Evolutionary conservation across 2,888 invertebrate species (phyloP).

Genomic region (Mesodorylaimus sp.): DNA sequence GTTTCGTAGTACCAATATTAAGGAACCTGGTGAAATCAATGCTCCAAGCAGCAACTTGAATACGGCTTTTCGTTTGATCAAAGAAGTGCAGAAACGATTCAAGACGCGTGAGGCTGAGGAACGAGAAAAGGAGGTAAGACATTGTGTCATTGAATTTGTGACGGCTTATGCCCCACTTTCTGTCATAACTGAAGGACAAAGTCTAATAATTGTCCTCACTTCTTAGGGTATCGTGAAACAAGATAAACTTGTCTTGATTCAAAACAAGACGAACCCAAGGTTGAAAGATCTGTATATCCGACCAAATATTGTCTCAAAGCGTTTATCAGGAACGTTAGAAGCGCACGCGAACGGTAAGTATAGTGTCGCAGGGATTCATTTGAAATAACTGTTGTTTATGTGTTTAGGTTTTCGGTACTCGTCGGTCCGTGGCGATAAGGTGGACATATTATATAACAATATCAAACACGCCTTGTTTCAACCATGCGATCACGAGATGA

Average conservation of each 20-base stretch:
- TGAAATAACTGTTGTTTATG: background rate
- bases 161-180: background rate
- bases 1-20: constrained; percentile 86
- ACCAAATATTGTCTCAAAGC: constrained; percentile 79
- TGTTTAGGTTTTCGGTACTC: constrained; percentile 54
- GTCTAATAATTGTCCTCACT: background rate
- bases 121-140: constrained; percentile 66
- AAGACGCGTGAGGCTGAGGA: constrained; percentile 96
- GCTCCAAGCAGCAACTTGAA: constrained; percentile 87
- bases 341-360: constrained; percentile 69
- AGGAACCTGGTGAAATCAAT: constrained; percentile 82
- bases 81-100: constrained; percentile 96
- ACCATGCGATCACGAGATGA: constrained; percentile 93
- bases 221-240: constrained; percentile 71
- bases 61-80: constrained; percentile 88
- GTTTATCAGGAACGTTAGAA: constrained; percentile 51
- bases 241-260: constrained; percentile 75
- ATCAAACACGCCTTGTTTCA: constrained; percentile 98
- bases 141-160: background rate
- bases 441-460: constrained; percentile 95
- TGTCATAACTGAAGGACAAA: background rate
- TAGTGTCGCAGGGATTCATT: too few species aligned
- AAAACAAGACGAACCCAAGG: constrained; percentile 91
- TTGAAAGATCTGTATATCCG: constrained; percentile 90
- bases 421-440: constrained; percentile 96